phyloP scores from a whole-genome alignment of 2,797 vertebrate genomes.

The Borostomias antarcticus region DNA sequence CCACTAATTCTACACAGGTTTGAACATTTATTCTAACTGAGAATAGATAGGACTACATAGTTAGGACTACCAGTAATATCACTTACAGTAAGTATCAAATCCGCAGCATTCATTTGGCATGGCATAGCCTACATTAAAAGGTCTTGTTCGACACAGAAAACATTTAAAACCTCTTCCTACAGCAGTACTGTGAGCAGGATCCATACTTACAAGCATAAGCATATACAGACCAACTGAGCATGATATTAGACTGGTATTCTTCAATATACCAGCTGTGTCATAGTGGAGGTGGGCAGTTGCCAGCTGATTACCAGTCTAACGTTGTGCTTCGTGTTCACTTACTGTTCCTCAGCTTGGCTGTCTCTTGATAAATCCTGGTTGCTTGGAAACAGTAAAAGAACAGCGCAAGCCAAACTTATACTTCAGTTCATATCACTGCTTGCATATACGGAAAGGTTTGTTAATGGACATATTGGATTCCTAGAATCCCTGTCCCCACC shows the following conservation, averaged over 20 bases:
- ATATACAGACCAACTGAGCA: too few species aligned
- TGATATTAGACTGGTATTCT: too few species aligned
- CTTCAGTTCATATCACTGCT: slow-evolving; percentile 46
- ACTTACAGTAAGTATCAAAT: too few species aligned
- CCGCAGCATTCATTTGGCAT: too few species aligned
- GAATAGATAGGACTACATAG: background rate
- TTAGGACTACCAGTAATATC: too few species aligned
- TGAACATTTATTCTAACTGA: background rate
- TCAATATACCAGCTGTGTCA: too few species aligned
- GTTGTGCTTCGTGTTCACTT: slow-evolving; percentile 26
- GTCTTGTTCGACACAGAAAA: too few species aligned
- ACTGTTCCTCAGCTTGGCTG: slow-evolving; percentile 47
- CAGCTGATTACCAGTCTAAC: slow-evolving; percentile 40
- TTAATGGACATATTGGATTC: slow-evolving; percentile 50
- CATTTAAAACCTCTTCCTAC: too few species aligned
- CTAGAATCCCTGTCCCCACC: too few species aligned
- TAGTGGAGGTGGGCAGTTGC: slow-evolving; percentile 62
- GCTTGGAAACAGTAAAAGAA: slow-evolving; percentile 67
- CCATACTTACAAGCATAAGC: too few species aligned
- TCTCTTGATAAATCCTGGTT: slow-evolving; percentile 60
- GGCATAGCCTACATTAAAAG: too few species aligned
- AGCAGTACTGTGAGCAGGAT: too few species aligned
- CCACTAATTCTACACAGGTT: background rate
- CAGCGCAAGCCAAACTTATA: background rate
- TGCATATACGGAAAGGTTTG: slow-evolving; percentile 43